Conservation (phyloP, 2,113 vertebrate genomes). For the Ibidorhyncha struthersii region DNA sequence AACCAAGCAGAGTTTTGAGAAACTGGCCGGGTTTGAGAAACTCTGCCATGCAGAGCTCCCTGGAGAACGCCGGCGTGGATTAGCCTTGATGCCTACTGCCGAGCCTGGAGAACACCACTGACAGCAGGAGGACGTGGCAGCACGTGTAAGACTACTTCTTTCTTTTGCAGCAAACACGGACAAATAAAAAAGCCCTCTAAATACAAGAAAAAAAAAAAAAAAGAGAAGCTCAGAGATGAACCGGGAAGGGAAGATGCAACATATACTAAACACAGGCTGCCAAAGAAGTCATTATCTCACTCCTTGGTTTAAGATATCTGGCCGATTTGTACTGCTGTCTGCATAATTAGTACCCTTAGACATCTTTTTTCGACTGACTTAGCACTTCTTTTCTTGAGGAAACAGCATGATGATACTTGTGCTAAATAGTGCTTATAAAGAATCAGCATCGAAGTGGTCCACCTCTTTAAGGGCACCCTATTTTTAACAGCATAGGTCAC, state of each 20-base stretch:
- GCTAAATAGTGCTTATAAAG: not conserved
- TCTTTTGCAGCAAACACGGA: not conserved
- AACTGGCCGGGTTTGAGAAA: not conserved
- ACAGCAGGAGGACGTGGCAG: not conserved
- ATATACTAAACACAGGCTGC: not conserved
- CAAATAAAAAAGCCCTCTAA: not conserved
- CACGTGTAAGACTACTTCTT: not conserved
- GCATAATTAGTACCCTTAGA: constrained; percentile 33
- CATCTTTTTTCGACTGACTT: not conserved
- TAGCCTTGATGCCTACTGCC: not conserved
- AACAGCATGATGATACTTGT: not conserved
- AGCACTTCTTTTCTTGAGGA: constrained; percentile 23
- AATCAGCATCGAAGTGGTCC: not conserved
- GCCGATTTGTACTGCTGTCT: constrained; percentile 32
- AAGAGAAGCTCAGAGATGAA: not conserved
- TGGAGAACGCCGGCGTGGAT: not conserved
- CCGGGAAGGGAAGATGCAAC: not conserved
- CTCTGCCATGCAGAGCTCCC: not conserved
- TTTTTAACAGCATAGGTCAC: not conserved
- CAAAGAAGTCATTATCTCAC: not conserved
- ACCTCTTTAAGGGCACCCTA: not conserved
- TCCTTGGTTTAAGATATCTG: not conserved
- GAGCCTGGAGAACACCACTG: not conserved
- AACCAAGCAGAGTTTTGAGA: not conserved
- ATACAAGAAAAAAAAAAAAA: not conserved